Conservation (phyloP, 2,888 invertebrate species). For the Drosophila mayaguana region DNA sequence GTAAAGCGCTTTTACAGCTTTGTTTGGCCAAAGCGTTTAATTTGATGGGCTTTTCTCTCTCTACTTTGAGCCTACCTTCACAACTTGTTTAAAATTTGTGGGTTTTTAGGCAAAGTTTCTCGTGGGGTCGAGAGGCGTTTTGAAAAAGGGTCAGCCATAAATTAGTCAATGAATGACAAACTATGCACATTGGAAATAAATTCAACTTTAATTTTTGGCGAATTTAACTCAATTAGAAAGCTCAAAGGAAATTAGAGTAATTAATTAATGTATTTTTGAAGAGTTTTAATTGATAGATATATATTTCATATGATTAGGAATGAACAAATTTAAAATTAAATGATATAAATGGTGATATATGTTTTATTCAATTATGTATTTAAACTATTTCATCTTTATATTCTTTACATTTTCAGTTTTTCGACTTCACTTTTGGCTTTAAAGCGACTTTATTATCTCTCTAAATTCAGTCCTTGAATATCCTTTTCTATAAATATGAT, state of each 20-base stretch:
- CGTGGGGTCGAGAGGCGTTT: background rate
- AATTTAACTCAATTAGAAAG: slow-evolving; percentile 18
- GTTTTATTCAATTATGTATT: background rate
- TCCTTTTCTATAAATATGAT: slow-evolving; percentile 56
- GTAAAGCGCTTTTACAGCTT: slow-evolving; percentile 35
- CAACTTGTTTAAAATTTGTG: slow-evolving; percentile 41
- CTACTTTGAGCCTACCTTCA: background rate
- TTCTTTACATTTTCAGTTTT: background rate
- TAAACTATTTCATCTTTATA: background rate
- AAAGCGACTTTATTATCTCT: slow-evolving; percentile 19
- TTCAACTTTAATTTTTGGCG: background rate
- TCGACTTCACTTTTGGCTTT: slow-evolving; percentile 7
- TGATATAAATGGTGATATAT: no score
- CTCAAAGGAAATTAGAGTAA: background rate
- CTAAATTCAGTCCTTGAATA: slow-evolving; percentile 11
- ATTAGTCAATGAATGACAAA: slow-evolving; percentile 36
- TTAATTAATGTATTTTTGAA: background rate
- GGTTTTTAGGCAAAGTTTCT: slow-evolving; percentile 20
- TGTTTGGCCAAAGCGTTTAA: slow-evolving; percentile 42
- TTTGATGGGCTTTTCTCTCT: slow-evolving; percentile 32
- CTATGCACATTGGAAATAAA: slow-evolving; percentile 24
- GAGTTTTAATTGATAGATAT: background rate
- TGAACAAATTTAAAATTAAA: background rate
- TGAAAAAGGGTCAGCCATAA: slow-evolving; percentile 27
- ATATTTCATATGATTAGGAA: background rate